Percentiles rank a stretch among this genome's conserved stretches.
Conservation (phyloP, 1,140 invertebrate genomes). For the Bombus waltoni region DNA sequence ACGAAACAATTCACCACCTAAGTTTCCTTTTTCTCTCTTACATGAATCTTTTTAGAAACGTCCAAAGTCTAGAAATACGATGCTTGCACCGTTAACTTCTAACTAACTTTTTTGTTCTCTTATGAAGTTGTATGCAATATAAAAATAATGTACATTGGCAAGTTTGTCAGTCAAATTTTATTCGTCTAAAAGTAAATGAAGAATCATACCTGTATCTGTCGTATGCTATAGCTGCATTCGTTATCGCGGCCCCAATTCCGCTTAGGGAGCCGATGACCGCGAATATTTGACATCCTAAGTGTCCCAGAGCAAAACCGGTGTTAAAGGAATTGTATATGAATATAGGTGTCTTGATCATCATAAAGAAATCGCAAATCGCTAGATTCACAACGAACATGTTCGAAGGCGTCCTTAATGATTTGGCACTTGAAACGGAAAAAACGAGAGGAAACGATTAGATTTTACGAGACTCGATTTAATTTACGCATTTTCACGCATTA, state of each 20-base stretch:
- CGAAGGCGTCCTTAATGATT: conserved; percentile 92
- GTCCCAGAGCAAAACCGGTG: conserved; percentile 88
- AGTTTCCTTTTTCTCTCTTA: neutral
- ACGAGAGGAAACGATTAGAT: neutral
- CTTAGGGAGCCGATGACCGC: conserved; percentile 89
- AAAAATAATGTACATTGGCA: neutral
- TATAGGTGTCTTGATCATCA: conserved; percentile 94
- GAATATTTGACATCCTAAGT: conserved; percentile 90
- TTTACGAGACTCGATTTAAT: neutral
- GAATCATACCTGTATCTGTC: conserved; percentile 85
- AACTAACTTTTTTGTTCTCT: neutral
- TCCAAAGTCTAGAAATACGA: neutral
- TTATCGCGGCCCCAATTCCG: conserved; percentile 91
- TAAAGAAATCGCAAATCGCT: conserved; percentile 93
- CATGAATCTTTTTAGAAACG: neutral
- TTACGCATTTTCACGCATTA: neutral
- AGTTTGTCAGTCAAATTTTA: conserved; percentile 3
- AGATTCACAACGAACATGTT: conserved; percentile 95
- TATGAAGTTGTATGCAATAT: neutral
- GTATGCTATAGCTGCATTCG: conserved; percentile 90
- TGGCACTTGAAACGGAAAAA: conserved; percentile 85
- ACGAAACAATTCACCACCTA: neutral
- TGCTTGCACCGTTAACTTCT: no score
- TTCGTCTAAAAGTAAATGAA: neutral
- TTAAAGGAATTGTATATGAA: conserved; percentile 94